These are phyloP conservation scores for Etheostoma nigrum DNA, from an alignment of 2,797 vertebrate species.

Conservation along the genomic window DNA sequence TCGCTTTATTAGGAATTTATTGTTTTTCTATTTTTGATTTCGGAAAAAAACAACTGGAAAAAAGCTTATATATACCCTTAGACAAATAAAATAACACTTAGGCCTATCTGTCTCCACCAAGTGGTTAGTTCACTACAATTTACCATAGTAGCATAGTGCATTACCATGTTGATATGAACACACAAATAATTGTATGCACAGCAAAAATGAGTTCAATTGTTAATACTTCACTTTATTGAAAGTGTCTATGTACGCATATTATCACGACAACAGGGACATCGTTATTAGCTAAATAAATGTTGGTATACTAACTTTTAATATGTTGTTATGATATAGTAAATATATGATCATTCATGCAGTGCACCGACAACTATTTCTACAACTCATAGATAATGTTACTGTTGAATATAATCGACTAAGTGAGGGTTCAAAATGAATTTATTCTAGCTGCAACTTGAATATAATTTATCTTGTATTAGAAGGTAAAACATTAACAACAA, in stretches of 20 bases:
- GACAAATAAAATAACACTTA: background rate
- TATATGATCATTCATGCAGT: conserved; percentile 1
- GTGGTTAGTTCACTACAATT: conserved; percentile 17
- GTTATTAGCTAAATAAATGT: background rate
- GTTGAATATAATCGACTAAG: background rate
- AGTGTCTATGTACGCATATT: conserved; percentile 29
- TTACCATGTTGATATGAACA: background rate
- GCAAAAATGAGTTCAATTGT: conserved; percentile 2
- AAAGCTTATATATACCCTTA: background rate
- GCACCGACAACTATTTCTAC: background rate
- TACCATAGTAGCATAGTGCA: background rate
- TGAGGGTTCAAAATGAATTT: background rate
- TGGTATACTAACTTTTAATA: background rate
- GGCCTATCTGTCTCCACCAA: conserved; percentile 47
- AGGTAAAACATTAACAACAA: background rate
- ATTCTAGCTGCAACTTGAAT: background rate
- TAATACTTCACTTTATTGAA: conserved; percentile 58
- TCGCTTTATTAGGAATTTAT: background rate
- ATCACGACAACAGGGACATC: conserved; percentile 17
- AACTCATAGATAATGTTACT: background rate
- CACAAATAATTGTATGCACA: background rate
- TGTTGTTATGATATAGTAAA: background rate
- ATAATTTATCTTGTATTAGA: background rate
- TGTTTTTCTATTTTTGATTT: background rate
- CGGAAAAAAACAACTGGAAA: background rate